phyloP scores from a whole-genome alignment of 2,797 vertebrate species.

The Argya squamiceps region DNA sequence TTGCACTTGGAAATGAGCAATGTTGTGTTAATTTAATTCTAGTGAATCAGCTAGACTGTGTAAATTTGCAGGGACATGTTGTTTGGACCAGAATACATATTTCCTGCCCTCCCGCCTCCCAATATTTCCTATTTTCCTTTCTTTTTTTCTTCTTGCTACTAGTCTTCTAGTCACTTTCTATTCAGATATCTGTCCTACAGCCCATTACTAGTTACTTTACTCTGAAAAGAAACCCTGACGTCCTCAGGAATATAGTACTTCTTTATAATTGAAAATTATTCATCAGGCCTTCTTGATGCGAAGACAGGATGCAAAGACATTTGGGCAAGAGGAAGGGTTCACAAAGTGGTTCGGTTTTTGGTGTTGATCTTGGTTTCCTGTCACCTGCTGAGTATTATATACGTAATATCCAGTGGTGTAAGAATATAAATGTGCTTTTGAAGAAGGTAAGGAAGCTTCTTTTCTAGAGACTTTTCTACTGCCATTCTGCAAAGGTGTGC shows the following conservation, averaged over 20 bases:
- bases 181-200: not conserved
- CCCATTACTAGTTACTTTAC: not conserved
- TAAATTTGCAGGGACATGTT: not conserved
- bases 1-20: slow-evolving; percentile 73
- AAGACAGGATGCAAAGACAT: not conserved
- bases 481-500: not conserved
- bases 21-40: slow-evolving; percentile 42
- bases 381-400: not conserved
- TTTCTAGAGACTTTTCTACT: not conserved
- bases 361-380: not conserved
- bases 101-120: not conserved
- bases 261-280: not conserved
- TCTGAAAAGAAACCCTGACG: not conserved
- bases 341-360: not conserved
- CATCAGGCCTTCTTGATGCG: not conserved
- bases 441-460: not conserved
- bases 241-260: not conserved
- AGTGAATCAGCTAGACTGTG: not conserved
- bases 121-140: not conserved
- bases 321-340: not conserved
- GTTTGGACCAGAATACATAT: not conserved
- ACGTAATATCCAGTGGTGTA: not conserved
- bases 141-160: not conserved
- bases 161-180: not conserved
- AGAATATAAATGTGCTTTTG: not conserved